These are phyloP conservation scores for Montipora capricornis DNA, from an alignment of 64 coral and sea anemone genomes.

Conservation along the genomic window DNA sequence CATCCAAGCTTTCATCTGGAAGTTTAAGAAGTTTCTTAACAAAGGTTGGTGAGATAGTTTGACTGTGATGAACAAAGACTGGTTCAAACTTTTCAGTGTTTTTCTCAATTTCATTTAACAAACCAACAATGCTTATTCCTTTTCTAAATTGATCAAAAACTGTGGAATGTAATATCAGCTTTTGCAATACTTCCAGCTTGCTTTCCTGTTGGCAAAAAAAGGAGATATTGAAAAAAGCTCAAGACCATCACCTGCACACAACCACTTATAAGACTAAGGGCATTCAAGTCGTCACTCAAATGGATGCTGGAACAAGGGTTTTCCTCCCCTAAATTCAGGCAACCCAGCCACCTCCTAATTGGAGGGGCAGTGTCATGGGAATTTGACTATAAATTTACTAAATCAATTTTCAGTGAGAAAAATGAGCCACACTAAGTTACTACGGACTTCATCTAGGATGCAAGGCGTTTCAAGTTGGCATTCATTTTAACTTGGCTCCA, in stretches of 20 bases:
- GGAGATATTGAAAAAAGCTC: not conserved
- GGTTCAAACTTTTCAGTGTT: conserved; percentile 61
- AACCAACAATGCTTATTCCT: conserved; percentile 57
- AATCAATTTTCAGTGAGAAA: too few relatives aligned
- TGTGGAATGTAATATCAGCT: conserved; percentile 51
- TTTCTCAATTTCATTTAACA: conserved; percentile 71
- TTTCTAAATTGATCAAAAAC: conserved; percentile 71
- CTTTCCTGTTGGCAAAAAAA: conserved; percentile 50
- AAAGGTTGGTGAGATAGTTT: conserved; percentile 55
- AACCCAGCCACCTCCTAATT: too few relatives aligned
- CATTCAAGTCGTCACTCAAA: too few relatives aligned
- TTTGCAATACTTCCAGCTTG: conserved; percentile 73
- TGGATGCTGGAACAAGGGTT: too few relatives aligned
- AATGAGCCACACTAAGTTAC: too few relatives aligned
- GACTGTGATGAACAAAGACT: conserved; percentile 54
- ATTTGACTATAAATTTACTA: too few relatives aligned
- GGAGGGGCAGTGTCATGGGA: too few relatives aligned
- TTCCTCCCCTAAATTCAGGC: too few relatives aligned
- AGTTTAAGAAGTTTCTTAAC: conserved; percentile 56
- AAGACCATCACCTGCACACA: not conserved
- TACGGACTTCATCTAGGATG: too few relatives aligned
- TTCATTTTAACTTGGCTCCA: too few relatives aligned
- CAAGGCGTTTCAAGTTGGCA: too few relatives aligned
- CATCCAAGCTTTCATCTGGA: conserved; percentile 25
- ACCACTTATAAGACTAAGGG: too few relatives aligned